Conservation (phyloP, 2,888 invertebrate species). For the Cosmia pyralina region DNA sequence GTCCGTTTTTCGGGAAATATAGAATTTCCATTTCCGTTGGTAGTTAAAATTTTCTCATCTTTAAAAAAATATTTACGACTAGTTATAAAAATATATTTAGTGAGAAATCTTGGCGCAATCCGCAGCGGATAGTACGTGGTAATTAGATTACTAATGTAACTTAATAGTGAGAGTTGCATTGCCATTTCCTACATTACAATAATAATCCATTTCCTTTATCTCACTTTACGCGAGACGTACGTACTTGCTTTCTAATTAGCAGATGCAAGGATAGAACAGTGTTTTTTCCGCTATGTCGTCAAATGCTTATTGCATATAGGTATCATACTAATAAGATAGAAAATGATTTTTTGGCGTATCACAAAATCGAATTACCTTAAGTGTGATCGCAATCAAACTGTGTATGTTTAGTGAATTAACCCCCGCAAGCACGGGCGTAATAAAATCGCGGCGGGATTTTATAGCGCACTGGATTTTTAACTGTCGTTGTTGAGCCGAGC, state of each 20-base stretch:
- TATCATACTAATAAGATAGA: not conserved
- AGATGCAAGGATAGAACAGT: not conserved
- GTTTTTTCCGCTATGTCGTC: not conserved
- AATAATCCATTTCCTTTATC: constrained; percentile 50
- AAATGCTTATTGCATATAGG: not conserved
- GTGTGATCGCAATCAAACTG: not conserved
- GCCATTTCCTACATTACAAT: constrained; percentile 49
- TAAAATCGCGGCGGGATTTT: too few relatives aligned
- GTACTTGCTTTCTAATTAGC: constrained; percentile 18
- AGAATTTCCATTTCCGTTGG: not conserved
- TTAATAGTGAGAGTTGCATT: constrained; percentile 43
- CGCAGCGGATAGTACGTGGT: constrained; percentile 19
- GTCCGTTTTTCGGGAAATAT: not conserved
- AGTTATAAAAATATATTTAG: constrained; percentile 1
- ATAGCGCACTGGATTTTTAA: too few relatives aligned
- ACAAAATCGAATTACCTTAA: not conserved
- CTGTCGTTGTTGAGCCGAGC: too few relatives aligned
- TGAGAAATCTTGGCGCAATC: not conserved
- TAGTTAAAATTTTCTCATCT: not conserved
- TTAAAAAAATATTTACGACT: not conserved
- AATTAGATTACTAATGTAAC: constrained; percentile 52
- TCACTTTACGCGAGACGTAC: constrained; percentile 18
- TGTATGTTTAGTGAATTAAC: not conserved
- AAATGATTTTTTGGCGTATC: not conserved
- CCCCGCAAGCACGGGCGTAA: too few relatives aligned